Conservation (phyloP, 2,888 invertebrate genomes). For the Platycnemis pennipes region DNA sequence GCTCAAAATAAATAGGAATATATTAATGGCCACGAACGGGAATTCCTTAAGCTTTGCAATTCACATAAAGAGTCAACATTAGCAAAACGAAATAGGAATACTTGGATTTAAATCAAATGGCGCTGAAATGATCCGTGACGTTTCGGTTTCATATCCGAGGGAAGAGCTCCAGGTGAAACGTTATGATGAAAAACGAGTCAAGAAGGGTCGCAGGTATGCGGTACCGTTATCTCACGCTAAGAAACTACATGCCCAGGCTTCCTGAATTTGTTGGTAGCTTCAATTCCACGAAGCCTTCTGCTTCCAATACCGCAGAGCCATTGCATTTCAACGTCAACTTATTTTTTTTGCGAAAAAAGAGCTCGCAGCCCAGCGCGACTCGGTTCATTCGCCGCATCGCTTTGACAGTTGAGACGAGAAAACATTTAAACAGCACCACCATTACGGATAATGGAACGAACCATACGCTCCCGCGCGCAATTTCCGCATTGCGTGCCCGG, state of each 20-base stretch:
- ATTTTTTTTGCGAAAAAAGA: neutral
- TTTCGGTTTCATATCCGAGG: neutral
- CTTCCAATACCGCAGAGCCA: neutral
- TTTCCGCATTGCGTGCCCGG: conserved; percentile 31
- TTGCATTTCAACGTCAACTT: neutral
- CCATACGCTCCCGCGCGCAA: neutral
- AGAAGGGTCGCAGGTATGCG: neutral
- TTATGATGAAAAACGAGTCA: neutral
- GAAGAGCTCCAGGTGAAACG: neutral
- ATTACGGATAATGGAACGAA: neutral
- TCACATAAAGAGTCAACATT: no score
- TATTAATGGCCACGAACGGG: no score
- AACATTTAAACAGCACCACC: neutral
- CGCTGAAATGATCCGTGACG: no score
- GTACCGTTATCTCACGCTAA: neutral
- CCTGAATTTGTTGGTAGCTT: neutral
- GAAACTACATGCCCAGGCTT: neutral
- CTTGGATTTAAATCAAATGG: no score
- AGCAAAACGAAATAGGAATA: no score
- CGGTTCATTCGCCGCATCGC: neutral
- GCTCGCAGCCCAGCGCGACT: neutral
- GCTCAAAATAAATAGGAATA: no score
- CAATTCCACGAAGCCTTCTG: neutral
- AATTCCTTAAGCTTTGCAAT: no score
- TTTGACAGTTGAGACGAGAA: neutral